Conservation (phyloP, 2,113 vertebrate genomes). For the Caretta caretta region DNA sequence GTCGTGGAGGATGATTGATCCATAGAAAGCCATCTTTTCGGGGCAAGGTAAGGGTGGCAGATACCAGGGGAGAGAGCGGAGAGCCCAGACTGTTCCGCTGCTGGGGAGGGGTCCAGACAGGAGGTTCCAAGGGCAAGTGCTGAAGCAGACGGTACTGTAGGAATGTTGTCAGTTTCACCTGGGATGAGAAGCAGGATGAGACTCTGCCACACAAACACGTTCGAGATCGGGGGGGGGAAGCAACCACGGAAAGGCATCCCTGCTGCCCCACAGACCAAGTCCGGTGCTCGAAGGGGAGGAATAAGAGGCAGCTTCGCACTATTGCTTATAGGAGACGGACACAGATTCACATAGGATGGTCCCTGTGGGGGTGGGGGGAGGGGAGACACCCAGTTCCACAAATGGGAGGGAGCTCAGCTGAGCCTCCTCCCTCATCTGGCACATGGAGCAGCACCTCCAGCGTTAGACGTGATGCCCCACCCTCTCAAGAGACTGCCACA, state of each 20-base stretch:
- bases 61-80: background rate
- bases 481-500: background rate
- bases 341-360: background rate
- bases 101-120: background rate
- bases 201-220: background rate
- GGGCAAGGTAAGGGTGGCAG: background rate
- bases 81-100: background rate
- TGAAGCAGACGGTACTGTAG: background rate
- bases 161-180: background rate
- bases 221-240: background rate
- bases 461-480: background rate
- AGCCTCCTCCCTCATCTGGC: slow-evolving; percentile 3
- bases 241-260: background rate
- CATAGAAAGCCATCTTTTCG: accelerated
- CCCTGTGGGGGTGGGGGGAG: background rate
- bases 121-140: background rate
- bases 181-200: background rate
- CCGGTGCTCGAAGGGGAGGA: background rate
- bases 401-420: background rate
- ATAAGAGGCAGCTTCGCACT: background rate
- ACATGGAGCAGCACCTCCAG: slow-evolving; percentile 14
- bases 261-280: background rate
- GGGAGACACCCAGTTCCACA: background rate
- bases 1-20: accelerated
- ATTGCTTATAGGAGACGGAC: slow-evolving; percentile 11